A percentile compares a stretch with the other conserved stretches of the same genome.
These are phyloP conservation scores for Propithecus coquereli DNA, from an alignment of 2,113 vertebrate genomes.

Conservation along the genomic window DNA sequence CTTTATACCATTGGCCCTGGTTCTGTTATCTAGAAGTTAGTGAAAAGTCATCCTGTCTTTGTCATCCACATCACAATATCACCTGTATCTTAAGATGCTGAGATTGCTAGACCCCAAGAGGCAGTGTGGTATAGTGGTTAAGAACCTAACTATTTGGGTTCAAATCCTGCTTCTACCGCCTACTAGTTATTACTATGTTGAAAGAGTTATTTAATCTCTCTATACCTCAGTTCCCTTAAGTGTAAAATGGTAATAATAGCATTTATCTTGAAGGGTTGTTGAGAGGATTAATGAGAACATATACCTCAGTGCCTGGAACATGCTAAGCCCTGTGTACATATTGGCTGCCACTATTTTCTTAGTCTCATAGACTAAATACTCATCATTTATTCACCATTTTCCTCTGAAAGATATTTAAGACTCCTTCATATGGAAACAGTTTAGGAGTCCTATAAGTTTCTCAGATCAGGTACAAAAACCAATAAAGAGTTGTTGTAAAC, in stretches of 20 bases:
- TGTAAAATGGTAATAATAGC: neutral
- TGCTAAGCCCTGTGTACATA: neutral
- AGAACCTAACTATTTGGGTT: neutral
- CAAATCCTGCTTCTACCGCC: neutral
- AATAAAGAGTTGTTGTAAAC: neutral
- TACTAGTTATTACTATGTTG: neutral
- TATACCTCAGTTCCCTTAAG: neutral
- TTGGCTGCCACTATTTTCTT: neutral
- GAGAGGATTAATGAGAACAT: neutral
- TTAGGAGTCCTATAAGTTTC: neutral
- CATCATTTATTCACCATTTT: neutral
- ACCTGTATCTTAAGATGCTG: neutral
- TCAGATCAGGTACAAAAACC: neutral
- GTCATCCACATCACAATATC: neutral
- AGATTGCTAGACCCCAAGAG: neutral
- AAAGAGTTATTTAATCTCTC: neutral
- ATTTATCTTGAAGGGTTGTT: neutral
- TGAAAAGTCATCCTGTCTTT: neutral
- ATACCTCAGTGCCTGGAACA: neutral
- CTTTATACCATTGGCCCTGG: neutral
- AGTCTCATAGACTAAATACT: neutral
- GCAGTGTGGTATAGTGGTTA: neutral
- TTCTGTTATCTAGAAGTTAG: neutral
- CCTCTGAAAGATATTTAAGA: neutral
- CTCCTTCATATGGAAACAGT: neutral